These are phyloP conservation scores for Ricordea florida DNA, from an alignment of 92 coral and sea anemone species.

Conservation along the genomic window DNA sequence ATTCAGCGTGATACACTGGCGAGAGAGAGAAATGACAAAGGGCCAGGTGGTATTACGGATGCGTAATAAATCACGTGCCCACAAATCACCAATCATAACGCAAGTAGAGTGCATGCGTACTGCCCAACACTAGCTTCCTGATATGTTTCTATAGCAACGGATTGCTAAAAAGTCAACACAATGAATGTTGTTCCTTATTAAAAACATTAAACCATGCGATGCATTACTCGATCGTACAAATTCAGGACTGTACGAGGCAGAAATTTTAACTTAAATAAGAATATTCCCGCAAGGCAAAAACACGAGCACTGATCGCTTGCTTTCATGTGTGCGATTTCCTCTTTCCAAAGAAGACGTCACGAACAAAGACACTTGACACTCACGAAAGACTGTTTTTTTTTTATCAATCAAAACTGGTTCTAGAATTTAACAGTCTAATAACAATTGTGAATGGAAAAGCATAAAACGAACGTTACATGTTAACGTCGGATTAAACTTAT, in stretches of 20 bases:
- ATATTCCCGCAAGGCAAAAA: neutral
- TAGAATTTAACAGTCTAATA: neutral
- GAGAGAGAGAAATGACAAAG: constrained; percentile 79
- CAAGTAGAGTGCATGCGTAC: constrained; percentile 65
- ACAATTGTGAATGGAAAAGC: neutral
- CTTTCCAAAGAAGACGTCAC: constrained; percentile 38
- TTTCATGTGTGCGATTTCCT: constrained; percentile 20
- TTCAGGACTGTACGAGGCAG: too few species aligned
- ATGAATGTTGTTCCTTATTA: neutral
- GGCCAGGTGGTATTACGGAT: constrained; percentile 99
- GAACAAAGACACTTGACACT: constrained; percentile 5
- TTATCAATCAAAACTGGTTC: neutral
- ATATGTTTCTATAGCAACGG: constrained; percentile 34
- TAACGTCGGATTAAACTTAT: constrained; percentile 2
- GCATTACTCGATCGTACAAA: too few species aligned
- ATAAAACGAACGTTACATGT: neutral
- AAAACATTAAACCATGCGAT: neutral
- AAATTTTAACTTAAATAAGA: too few species aligned
- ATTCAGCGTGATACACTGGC: constrained; percentile 87
- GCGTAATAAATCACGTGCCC: constrained; percentile 85
- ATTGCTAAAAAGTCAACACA: constrained; percentile 26
- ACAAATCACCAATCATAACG: constrained; percentile 66
- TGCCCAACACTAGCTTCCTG: too few species aligned
- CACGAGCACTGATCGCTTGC: constrained; percentile 36
- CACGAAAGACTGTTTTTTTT: neutral